Percentiles rank a stretch among this genome's conserved stretches.
Conservation (phyloP, 2,888 invertebrate genomes). For the Drosophila picticornis region DNA sequence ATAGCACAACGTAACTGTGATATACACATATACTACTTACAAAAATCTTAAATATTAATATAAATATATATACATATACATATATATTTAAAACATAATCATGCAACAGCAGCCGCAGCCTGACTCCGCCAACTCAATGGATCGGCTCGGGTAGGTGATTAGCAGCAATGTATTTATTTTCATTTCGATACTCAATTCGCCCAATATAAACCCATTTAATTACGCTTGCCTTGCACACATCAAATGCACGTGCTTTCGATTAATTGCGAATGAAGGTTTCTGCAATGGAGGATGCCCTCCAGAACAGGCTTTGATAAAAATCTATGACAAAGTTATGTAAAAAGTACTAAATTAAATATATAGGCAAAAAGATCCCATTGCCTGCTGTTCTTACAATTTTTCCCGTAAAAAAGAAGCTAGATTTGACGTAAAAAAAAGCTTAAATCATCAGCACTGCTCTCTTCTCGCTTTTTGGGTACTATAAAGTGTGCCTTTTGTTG, state of each 20-base stretch:
- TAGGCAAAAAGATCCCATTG: background rate
- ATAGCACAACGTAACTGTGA: constrained; percentile 54
- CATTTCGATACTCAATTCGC: background rate
- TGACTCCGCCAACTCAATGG: constrained; percentile 23
- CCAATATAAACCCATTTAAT: constrained; percentile 11
- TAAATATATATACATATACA: constrained; percentile 7
- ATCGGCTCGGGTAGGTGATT: constrained; percentile 47
- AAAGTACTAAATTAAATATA: background rate
- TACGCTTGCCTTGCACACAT: constrained; percentile 10
- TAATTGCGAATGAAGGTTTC: constrained; percentile 7
- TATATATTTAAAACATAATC: constrained; percentile 13
- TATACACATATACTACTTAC: constrained; percentile 25
- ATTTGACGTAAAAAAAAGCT: background rate
- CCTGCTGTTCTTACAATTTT: background rate
- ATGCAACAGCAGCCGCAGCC: constrained; percentile 31
- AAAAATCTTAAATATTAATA: background rate
- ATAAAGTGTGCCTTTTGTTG: background rate
- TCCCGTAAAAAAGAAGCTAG: background rate
- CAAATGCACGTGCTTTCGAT: constrained; percentile 58
- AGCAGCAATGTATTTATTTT: constrained; percentile 6
- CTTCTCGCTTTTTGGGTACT: background rate
- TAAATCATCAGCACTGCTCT: background rate
- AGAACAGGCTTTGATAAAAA: background rate
- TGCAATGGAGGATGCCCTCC: background rate
- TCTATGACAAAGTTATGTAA: background rate